A percentile compares a stretch with the other conserved stretches of the same genome.
phyloP scores from a whole-genome alignment of 2,797 vertebrate genomes.

The Pipistrellus pygmaeus region DNA sequence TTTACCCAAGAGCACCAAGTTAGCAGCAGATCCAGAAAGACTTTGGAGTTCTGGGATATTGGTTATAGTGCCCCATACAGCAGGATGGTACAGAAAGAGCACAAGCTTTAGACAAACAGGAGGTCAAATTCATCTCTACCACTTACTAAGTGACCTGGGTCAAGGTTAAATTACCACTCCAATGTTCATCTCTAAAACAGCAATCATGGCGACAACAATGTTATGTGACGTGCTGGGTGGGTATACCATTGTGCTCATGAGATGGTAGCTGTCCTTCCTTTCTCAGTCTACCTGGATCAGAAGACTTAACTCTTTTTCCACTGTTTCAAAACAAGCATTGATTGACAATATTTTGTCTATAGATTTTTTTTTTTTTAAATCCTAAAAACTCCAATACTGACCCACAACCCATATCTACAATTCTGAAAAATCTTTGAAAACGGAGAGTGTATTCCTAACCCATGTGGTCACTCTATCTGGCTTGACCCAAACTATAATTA shows the following conservation, averaged over 20 bases:
- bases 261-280: not conserved
- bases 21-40: not conserved
- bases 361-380: not conserved
- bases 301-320: not conserved
- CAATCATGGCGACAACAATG: not conserved
- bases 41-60: not conserved
- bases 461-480: slow-evolving; percentile 17
- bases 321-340: not conserved
- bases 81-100: not conserved
- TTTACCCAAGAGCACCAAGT: not conserved
- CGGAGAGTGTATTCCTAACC: not conserved
- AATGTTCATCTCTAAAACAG: not conserved
- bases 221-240: not conserved
- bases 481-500: slow-evolving; percentile 1
- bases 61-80: not conserved
- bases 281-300: not conserved
- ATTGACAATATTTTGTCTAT: not conserved
- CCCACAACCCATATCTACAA: not conserved
- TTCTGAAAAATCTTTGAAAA: slow-evolving; percentile 19
- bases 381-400: not conserved
- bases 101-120: not conserved
- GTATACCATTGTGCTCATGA: not conserved
- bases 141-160: not conserved
- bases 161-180: not conserved
- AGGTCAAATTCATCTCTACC: not conserved